phyloP scores from a whole-genome alignment of 2,113 vertebrate genomes.

The Rhinichthys klamathensis region DNA sequence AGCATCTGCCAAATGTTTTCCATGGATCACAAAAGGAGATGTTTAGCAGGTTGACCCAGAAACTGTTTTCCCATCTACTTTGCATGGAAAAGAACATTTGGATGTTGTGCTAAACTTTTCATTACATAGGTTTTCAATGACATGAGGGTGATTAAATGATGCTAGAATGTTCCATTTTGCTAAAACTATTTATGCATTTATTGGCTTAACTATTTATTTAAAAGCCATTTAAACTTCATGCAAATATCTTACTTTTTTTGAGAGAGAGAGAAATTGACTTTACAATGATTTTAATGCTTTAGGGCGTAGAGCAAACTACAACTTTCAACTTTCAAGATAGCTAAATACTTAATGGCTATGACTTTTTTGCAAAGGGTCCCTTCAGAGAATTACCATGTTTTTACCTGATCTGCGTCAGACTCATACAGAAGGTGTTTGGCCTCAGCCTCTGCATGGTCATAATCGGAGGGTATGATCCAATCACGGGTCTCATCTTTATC shows the following conservation, averaged over 20 bases:
- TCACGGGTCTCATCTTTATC: conserved; percentile 95
- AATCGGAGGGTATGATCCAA: conserved; percentile 96
- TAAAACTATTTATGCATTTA: neutral
- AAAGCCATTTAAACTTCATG: neutral
- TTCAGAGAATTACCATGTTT: neutral
- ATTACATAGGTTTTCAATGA: neutral
- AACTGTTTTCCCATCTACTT: too few relatives aligned
- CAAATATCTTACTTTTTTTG: neutral
- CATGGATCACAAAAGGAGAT: too few relatives aligned
- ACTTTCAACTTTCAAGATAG: neutral
- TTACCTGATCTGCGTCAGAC: conserved; percentile 90
- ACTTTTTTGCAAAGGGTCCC: neutral
- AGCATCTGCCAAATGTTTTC: neutral
- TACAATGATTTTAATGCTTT: too few relatives aligned
- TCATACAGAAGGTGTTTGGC: conserved; percentile 95
- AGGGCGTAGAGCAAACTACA: neutral
- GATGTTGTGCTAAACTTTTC: neutral
- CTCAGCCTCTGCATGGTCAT: conserved; percentile 95
- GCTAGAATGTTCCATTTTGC: neutral
- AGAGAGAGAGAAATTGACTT: neutral
- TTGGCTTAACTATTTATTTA: neutral
- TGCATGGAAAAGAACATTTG: too few relatives aligned
- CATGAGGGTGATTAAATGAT: neutral
- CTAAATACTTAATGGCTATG: neutral
- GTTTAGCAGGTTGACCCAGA: too few relatives aligned